Conservation (phyloP, 2,888 invertebrate species). For the Thereva unica region DNA sequence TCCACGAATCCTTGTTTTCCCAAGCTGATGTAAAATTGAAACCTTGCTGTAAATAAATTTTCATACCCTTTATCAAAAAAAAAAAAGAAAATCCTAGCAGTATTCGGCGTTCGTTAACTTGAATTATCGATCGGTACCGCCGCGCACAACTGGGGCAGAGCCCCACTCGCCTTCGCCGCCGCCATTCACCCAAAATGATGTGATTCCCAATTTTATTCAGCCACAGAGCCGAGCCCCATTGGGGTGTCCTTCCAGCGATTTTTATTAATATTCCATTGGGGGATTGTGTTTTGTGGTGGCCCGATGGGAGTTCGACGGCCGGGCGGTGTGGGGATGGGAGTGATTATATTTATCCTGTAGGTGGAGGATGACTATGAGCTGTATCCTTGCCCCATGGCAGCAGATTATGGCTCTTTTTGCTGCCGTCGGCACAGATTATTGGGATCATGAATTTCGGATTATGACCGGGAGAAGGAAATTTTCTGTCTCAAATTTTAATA, state of each 20-base stretch:
- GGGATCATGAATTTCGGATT: constrained; percentile 32
- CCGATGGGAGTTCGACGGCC: no score
- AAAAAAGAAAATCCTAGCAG: no score
- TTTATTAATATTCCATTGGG: constrained; percentile 29
- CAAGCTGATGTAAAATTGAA: no score
- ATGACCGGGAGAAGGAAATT: constrained; percentile 12
- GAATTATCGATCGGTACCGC: constrained; percentile 12
- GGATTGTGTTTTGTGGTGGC: no score
- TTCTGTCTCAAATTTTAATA: constrained; percentile 30
- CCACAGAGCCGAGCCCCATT: neutral
- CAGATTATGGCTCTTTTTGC: constrained; percentile 24
- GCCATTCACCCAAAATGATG: constrained; percentile 13
- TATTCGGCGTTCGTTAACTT: constrained; percentile 1
- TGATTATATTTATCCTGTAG: no score
- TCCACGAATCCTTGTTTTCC: no score
- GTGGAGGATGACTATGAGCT: no score
- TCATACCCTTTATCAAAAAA: no score
- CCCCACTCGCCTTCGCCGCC: neutral
- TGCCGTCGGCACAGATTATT: constrained; percentile 32
- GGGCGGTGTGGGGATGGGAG: no score
- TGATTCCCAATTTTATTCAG: constrained; percentile 22
- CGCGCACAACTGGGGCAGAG: neutral
- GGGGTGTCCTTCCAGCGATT: constrained; percentile 23
- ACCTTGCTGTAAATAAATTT: no score
- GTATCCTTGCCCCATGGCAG: constrained; percentile 11